These are phyloP conservation scores for Brachypterus glaber DNA, from an alignment of 2,888 invertebrate genomes.

Conservation along the genomic window DNA sequence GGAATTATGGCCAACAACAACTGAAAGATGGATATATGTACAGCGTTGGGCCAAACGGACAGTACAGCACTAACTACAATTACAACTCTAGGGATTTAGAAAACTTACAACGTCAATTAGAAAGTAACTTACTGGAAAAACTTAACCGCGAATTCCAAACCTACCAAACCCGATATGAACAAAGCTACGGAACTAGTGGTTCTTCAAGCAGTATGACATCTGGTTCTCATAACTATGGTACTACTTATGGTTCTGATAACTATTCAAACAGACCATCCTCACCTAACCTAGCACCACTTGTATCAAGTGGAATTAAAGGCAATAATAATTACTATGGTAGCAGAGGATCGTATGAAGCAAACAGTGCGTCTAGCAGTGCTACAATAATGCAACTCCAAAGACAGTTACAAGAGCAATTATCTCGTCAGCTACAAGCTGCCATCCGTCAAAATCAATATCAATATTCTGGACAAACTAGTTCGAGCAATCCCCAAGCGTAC, in stretches of 20 bases:
- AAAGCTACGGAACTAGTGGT: not conserved
- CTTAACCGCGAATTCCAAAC: slow-evolving; percentile 27
- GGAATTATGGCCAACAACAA: slow-evolving; percentile 33
- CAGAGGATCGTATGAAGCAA: slow-evolving; percentile 11
- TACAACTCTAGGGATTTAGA: slow-evolving; percentile 33
- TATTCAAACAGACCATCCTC: slow-evolving; percentile 15
- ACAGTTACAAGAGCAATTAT: slow-evolving; percentile 28
- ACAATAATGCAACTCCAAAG: slow-evolving; percentile 23
- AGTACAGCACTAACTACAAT: slow-evolving; percentile 28
- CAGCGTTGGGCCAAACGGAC: slow-evolving; percentile 24
- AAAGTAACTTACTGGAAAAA: slow-evolving; percentile 32
- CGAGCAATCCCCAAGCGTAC: slow-evolving; percentile 20
- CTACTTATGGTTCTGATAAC: slow-evolving; percentile 9
- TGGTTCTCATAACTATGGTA: slow-evolving; percentile 5
- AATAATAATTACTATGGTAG: slow-evolving; percentile 13
- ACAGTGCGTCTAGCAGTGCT: slow-evolving; percentile 9
- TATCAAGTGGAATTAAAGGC: slow-evolving; percentile 8
- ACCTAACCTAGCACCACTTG: slow-evolving; percentile 16
- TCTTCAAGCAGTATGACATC: not conserved
- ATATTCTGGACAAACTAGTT: slow-evolving; percentile 12
- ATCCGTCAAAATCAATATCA: slow-evolving; percentile 21
- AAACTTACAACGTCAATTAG: slow-evolving; percentile 31
- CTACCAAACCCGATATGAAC: slow-evolving; percentile 12
- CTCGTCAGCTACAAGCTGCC: slow-evolving; percentile 32
- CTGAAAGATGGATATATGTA: slow-evolving; percentile 30